Evolutionary conservation across 23 tunicate genomes (phyloP), one percentile per base, ranked within the genome.

Genomic region (Halocynthia roretzi): DNA sequence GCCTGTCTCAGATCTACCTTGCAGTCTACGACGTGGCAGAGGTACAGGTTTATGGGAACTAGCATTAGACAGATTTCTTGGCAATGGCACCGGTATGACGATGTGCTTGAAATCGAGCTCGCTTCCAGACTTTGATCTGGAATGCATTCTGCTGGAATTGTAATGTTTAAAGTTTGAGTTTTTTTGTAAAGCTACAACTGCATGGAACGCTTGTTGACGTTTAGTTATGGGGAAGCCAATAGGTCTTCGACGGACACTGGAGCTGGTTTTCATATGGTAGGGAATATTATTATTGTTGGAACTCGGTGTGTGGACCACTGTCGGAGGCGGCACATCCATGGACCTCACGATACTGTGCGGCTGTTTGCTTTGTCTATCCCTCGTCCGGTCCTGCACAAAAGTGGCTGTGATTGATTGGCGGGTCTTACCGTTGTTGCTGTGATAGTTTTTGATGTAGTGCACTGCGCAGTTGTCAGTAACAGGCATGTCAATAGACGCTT

Each of bases 61-160:
- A 31, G 44, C 44, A 31, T 31, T 31, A 31, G 9, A 65, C 19
- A 9, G 15, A 65, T 48, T 40, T 54, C 78, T 54, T 4, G 78
- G 78, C 53, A 51, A 53, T 17, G 71, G 81, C 9, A 48, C n/a
- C 12, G 71, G 81, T 61, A 61, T 63, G 10, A 49, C 10, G 17
- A 53, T 19, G 72, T 56, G 15, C 9, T 17, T 44, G n/a, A 64
- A 51, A 49, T 61, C 79, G 17, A 63, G 50, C 10, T 67, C 70
- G 56, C 76, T 81, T 10, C 81, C 87, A 5, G 87, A 83, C 49
- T 12, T 56, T 0, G 87, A 83, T 10, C 87, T 69, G 31, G 51
- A 52, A 49, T 75, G 87, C 53, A 61, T 20, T 14, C 87, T 58
- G 15, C 23, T 44, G n/a, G 62, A 44, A 8, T 15, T 5, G 21